These are phyloP conservation scores for Naja naja DNA, from an alignment of 2,113 vertebrate genomes.

Conservation along the genomic window DNA sequence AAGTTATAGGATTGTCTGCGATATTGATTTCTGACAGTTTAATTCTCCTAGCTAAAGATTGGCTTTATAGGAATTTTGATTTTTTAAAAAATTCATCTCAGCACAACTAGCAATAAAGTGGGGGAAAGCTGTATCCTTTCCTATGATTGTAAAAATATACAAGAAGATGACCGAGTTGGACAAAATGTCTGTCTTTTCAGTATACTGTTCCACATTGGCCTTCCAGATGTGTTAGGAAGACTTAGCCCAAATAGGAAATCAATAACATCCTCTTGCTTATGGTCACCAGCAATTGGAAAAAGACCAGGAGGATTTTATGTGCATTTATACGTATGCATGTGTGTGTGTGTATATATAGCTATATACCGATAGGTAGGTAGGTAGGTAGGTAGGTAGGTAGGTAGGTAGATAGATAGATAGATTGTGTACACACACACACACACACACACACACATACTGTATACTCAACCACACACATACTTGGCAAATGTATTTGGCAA, in stretches of 20 bases:
- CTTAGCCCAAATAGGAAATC: not conserved
- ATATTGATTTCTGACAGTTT: conserved; percentile 45
- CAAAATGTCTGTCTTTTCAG: not conserved
- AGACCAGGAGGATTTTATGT: not conserved
- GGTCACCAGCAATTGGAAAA: not conserved
- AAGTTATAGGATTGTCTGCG: conserved; percentile 37
- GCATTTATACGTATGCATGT: not conserved
- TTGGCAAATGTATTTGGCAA: not conserved
- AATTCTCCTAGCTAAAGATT: conserved; percentile 53
- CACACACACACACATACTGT: no score
- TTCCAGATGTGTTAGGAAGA: not conserved
- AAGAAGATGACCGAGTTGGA: not conserved
- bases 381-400: no score
- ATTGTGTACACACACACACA: no score
- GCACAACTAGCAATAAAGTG: no score
- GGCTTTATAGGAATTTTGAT: conserved; percentile 14
- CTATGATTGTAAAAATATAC: no score
- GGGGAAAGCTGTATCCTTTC: no score
- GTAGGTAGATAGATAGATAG: no score
- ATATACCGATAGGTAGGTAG: no score
- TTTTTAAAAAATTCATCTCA: no score
- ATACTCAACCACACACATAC: no score
- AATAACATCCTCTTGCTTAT: not conserved
- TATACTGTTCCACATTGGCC: not conserved
- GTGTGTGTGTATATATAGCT: not conserved